These are phyloP conservation scores for Hirundichthys speculiger DNA, from an alignment of 2,113 vertebrate genomes.

Conservation along the genomic window DNA sequence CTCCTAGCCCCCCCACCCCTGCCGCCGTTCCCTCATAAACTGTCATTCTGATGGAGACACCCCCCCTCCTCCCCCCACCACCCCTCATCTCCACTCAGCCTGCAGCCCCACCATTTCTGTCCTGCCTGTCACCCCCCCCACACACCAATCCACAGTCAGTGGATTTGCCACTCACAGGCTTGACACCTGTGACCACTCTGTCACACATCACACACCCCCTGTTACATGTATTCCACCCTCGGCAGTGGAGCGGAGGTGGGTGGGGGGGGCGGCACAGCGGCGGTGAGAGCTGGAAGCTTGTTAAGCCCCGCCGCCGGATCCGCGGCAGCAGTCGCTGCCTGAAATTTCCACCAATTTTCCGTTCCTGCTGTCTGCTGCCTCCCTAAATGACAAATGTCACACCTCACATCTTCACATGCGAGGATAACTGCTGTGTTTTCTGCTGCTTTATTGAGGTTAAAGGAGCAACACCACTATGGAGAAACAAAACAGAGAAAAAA, in stretches of 20 bases:
- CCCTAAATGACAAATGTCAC: conserved; percentile 4
- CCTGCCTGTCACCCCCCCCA: conserved; percentile 6
- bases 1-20: too few relatives aligned
- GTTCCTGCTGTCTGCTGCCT: neutral
- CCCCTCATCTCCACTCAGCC: conserved; percentile 55
- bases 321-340: neutral
- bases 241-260: neutral
- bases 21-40: conserved; percentile 1
- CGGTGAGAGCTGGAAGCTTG: conserved; percentile 11
- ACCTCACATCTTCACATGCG: too few relatives aligned
- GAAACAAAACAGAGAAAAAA: too few relatives aligned
- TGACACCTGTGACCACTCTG: conserved; percentile 57
- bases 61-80: conserved; percentile 57
- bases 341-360: conserved; percentile 14
- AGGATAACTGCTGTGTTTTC: neutral
- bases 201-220: conserved; percentile 54
- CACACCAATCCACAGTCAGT: conserved; percentile 22
- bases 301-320: conserved; percentile 21
- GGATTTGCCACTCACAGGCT: conserved; percentile 30
- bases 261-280: conserved; percentile 1
- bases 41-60: conserved; percentile 19
- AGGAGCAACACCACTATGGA: neutral
- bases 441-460: neutral
- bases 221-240: conserved; percentile 13
- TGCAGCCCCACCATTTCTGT: conserved; percentile 39